phyloP scores from a whole-genome alignment of 2,888 invertebrate genomes.

The Marasmarcha lunaedactyla region DNA sequence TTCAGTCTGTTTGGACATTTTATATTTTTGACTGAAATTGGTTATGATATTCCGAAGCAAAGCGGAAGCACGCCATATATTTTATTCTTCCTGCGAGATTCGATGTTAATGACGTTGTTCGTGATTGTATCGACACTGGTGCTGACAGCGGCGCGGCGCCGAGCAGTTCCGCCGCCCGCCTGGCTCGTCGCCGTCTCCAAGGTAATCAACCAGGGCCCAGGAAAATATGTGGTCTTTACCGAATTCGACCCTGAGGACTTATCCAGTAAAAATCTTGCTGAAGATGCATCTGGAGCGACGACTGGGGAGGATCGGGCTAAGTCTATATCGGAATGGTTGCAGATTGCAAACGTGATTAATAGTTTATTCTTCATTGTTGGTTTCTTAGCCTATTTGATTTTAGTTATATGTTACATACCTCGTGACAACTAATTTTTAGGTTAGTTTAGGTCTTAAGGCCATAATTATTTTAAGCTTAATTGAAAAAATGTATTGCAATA shows the following conservation, averaged over 20 bases:
- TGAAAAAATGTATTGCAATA: too few species aligned
- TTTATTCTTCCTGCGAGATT: constrained; percentile 49
- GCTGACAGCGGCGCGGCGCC: constrained; percentile 38
- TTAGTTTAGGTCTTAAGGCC: not conserved
- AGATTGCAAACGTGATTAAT: constrained; percentile 47
- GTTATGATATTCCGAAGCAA: constrained; percentile 71
- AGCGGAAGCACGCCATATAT: constrained; percentile 71
- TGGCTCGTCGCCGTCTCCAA: constrained; percentile 41
- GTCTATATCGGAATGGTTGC: constrained; percentile 42
- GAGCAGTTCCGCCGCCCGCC: constrained; percentile 31
- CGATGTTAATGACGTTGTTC: constrained; percentile 45
- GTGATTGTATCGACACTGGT: constrained; percentile 43
- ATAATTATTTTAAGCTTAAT: too few species aligned
- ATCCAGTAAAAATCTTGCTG: constrained; percentile 29
- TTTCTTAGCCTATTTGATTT: constrained; percentile 38
- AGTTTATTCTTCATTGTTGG: constrained; percentile 37
- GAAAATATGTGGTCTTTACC: constrained; percentile 49
- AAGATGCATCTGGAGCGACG: constrained; percentile 21
- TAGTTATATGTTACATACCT: constrained; percentile 45
- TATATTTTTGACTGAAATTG: constrained; percentile 68
- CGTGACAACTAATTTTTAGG: constrained; percentile 20
- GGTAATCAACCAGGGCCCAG: constrained; percentile 39
- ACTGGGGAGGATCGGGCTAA: constrained; percentile 22
- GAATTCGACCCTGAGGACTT: constrained; percentile 47
- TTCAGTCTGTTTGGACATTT: constrained; percentile 74